Evolutionary conservation across 2,888 invertebrate genomes (phyloP).

Genomic region (Lasioglossum calceatum): DNA sequence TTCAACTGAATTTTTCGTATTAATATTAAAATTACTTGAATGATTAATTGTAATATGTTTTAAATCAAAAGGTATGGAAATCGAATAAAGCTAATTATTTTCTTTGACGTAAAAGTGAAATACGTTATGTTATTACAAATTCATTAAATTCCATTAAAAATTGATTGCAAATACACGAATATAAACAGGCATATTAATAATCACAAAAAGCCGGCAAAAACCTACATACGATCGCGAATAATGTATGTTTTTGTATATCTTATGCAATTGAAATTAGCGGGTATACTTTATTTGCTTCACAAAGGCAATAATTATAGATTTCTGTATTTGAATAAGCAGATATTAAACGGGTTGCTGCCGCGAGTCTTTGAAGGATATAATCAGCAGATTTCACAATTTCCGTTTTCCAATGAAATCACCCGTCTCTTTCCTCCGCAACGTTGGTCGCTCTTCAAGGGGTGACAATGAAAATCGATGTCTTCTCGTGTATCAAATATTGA

Average conservation of each 20-base stretch:
- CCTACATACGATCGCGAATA: neutral
- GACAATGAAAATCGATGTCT: constrained; percentile 23
- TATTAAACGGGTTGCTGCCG: neutral
- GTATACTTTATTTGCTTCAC: neutral
- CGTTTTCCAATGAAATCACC: constrained; percentile 29
- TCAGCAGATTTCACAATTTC: constrained; percentile 29
- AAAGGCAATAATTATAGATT: neutral
- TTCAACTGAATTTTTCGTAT: neutral
- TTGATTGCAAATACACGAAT: neutral
- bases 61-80: neutral
- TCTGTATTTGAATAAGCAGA: neutral
- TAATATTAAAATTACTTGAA: neutral
- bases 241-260: neutral
- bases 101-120: neutral
- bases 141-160: neutral
- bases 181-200: neutral
- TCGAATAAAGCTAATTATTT: neutral
- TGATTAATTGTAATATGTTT: neutral
- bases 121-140: neutral
- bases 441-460: constrained; percentile 1
- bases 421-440: neutral
- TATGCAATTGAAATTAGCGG: neutral
- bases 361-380: constrained; percentile 4
- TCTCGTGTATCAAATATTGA: constrained; percentile 19
- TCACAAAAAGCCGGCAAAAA: neutral